Evolutionary conservation across 2,113 vertebrate species (phyloP), one percentile per base, ranked within the genome.

Genomic region (Trematomus loennbergii): DNA sequence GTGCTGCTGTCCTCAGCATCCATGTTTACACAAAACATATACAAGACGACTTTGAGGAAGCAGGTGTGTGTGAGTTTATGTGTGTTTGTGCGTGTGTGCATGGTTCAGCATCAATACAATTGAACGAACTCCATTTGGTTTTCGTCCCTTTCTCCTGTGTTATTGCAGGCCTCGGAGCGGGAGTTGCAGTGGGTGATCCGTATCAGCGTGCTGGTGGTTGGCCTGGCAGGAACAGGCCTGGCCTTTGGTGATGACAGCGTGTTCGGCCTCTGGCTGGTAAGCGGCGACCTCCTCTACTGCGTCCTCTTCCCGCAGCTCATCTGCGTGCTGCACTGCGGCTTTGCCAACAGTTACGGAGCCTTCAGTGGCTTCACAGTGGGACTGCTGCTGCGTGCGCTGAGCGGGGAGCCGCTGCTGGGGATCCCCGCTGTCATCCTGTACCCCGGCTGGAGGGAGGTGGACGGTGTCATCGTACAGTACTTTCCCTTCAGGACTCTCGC

Each of bases 121-220:
- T 29, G 29, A 43, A 16, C 17, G 29, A 29, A 46, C 43, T 43
- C 12, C 0, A 61, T 66, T 43, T 67, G 25, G 33, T 61, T 46
- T 40, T 40, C 15, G 33, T 71, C 12, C 16, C 13, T 18, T 8
- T n/a, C 5, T 29, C 54, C 8, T 50, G 18, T 45, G 70, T 20
- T 12, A n/a, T 82, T 5, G 8, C 88, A 96, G 95, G 95, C 96
- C 5, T 89, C 94, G 0, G 95, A 96, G 9, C 63, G 1, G 12
- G 95, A 96, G 81, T 89, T 96, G 55, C 1, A 94, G 66, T 91
- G 90, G 87, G 92, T 93, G 72, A 93, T 96, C 93, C 94, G 91
- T 45, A 40, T 50, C 3, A 91, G 94, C 40, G 91, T 95, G 87
- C 2, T 96, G 75, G 2, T 92, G 16, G 93, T 94, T 78, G 96